A percentile compares a stretch with the other conserved stretches of the same genome.
phyloP scores from a whole-genome alignment of 2,797 vertebrate species.

The Buphagus erythrorhynchus region DNA sequence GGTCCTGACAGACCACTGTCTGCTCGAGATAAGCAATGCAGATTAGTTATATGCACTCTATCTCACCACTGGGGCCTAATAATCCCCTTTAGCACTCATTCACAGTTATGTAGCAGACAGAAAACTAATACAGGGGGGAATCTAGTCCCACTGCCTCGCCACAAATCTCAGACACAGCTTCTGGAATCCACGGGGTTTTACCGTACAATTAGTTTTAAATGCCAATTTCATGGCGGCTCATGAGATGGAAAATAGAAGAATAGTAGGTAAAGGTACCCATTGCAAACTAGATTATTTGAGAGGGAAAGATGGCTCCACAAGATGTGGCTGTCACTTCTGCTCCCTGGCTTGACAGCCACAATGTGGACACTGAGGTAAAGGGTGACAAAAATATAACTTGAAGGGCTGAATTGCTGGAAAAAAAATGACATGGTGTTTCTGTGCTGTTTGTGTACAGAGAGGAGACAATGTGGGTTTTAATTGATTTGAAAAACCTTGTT shows the following conservation, averaged over 20 bases:
- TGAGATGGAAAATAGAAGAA: constrained; percentile 83
- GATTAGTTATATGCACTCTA: constrained; percentile 78
- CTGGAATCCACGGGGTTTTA: constrained; percentile 79
- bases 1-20: constrained; percentile 78
- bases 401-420: neutral
- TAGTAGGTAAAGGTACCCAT: constrained; percentile 67
- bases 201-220: constrained; percentile 93
- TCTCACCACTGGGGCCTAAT: constrained; percentile 78
- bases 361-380: neutral
- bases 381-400: constrained; percentile 16
- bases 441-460: neutral
- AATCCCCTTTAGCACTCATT: constrained; percentile 82
- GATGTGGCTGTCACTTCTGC: neutral
- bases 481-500: constrained; percentile 7
- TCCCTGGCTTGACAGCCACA: neutral
- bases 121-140: constrained; percentile 74
- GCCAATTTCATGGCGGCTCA: constrained; percentile 92
- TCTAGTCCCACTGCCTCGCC: constrained; percentile 72
- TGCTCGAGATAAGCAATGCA: constrained; percentile 84
- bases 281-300: constrained; percentile 53
- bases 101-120: constrained; percentile 74
- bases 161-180: constrained; percentile 78
- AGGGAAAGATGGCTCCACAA: constrained; percentile 56
- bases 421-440: neutral
- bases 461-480: constrained; percentile 19